Evolutionary conservation across 1,140 invertebrate genomes (phyloP).

Genomic region (Melanaphis sacchari): DNA sequence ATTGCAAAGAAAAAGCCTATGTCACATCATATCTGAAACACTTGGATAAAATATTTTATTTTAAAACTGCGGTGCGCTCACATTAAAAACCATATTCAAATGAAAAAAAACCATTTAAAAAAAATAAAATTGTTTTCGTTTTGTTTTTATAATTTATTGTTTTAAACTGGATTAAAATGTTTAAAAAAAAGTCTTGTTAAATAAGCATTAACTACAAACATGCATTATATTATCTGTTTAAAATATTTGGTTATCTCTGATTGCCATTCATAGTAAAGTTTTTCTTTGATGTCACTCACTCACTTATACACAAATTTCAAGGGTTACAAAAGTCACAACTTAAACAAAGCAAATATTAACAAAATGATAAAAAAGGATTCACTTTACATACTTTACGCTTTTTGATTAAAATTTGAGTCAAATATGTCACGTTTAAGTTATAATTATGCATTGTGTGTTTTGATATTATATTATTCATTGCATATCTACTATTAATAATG

Average conservation of each 20-base stretch:
- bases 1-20: neutral
- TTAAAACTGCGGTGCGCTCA: neutral
- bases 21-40: neutral
- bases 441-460: neutral
- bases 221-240: neutral
- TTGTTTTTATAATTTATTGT: neutral
- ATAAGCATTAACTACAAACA: neutral
- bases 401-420: neutral
- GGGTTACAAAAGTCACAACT: neutral
- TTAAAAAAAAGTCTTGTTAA: neutral
- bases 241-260: neutral
- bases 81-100: neutral
- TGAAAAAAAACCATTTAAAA: neutral
- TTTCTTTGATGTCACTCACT: neutral
- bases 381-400: neutral
- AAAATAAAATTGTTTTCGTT: neutral
- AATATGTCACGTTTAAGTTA: neutral
- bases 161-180: neutral
- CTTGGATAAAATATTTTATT: neutral
- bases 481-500: neutral
- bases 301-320: neutral
- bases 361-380: neutral
- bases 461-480: neutral
- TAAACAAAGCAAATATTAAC: neutral
- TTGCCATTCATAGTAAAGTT: constrained; percentile 28